phyloP scores from a whole-genome alignment of 2,888 invertebrate genomes.

The Gari tellinella region DNA sequence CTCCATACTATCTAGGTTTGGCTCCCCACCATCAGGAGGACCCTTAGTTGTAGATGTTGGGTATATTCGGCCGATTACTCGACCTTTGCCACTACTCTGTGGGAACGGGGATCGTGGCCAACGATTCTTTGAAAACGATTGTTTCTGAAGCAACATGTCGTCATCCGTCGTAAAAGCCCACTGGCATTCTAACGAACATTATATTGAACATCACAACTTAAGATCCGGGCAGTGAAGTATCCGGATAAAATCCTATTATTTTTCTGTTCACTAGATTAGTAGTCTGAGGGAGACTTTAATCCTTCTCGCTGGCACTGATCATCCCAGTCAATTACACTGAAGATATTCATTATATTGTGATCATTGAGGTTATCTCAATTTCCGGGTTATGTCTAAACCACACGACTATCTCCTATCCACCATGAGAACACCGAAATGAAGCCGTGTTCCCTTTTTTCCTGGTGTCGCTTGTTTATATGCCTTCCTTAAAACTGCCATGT shows the following conservation, averaged over 20 bases:
- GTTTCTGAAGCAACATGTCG: not conserved
- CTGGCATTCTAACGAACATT: not conserved
- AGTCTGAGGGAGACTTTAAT: constrained; percentile 28
- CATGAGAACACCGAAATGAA: constrained; percentile 4
- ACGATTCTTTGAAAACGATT: not conserved
- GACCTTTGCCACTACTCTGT: constrained; percentile 54
- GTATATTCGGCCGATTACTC: constrained; percentile 40
- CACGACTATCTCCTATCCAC: constrained; percentile 13
- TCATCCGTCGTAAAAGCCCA: not conserved
- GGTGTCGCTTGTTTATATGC: constrained; percentile 7
- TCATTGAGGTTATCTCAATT: constrained; percentile 47
- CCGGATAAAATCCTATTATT: constrained; percentile 48
- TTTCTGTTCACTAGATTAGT: constrained; percentile 41
- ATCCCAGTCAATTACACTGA: constrained; percentile 44
- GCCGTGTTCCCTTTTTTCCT: not conserved
- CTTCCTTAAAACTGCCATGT: constrained; percentile 10
- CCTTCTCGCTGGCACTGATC: constrained; percentile 41
- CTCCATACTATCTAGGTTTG: no score
- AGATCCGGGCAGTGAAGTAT: constrained; percentile 8
- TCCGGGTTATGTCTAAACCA: constrained; percentile 39
- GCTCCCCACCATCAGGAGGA: no score
- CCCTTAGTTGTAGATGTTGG: constrained; percentile 14
- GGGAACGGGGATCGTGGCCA: constrained; percentile 18
- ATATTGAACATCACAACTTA: no score
- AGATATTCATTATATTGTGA: constrained; percentile 51